phyloP scores from a whole-genome alignment of 2,113 vertebrate species.

The Gallinago paraguaiae region DNA sequence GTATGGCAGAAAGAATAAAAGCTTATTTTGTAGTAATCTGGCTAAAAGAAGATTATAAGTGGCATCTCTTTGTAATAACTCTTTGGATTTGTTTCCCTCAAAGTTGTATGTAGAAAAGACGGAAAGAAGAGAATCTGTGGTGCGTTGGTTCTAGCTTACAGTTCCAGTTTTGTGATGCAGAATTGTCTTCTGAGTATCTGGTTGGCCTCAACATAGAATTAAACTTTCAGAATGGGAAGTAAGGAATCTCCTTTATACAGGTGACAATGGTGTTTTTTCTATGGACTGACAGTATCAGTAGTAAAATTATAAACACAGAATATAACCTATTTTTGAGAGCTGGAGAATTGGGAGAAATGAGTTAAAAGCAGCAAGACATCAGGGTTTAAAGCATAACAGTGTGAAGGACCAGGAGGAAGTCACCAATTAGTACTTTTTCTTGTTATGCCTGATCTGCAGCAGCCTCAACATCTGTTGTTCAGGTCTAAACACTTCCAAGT shows the following conservation, averaged over 20 bases:
- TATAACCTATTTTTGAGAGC: neutral
- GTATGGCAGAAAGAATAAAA: neutral
- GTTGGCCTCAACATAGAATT: neutral
- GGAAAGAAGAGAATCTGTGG: neutral
- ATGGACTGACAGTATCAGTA: neutral
- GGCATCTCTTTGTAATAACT: neutral
- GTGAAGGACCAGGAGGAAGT: neutral
- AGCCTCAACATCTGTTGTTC: constrained; percentile 4
- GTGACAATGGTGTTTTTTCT: neutral
- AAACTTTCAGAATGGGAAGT: neutral
- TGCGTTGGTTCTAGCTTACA: neutral
- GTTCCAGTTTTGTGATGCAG: neutral
- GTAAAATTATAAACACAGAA: neutral
- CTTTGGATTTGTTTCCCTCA: neutral
- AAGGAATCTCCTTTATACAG: neutral
- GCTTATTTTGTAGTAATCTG: neutral
- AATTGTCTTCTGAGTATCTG: neutral
- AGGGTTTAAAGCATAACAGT: neutral
- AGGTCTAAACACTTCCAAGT: neutral
- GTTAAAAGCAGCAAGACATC: neutral
- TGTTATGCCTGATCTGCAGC: neutral
- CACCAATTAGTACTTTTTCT: neutral
- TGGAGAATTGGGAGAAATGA: neutral
- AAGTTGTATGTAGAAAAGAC: neutral
- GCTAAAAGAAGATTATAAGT: neutral